Percentiles rank a stretch among this genome's conserved stretches.
These are phyloP conservation scores for Halictus ligatus DNA, from an alignment of 2,888 invertebrate species.

Conservation along the genomic window DNA sequence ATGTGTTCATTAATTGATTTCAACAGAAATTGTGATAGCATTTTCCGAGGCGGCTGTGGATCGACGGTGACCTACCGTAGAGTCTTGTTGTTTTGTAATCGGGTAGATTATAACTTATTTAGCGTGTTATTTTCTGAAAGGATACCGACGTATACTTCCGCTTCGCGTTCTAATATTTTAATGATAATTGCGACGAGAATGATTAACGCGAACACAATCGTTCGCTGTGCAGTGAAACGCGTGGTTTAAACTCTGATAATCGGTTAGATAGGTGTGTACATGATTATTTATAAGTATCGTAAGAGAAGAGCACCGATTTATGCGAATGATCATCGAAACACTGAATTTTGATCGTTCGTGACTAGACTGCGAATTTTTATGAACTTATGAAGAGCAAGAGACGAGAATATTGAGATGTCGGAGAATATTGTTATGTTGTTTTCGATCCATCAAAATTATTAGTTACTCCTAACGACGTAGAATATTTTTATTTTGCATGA, in stretches of 20 bases:
- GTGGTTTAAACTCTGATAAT: not conserved
- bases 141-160: slow-evolving; percentile 21
- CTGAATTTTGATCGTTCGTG: not conserved
- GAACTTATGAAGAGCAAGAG: not conserved
- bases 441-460: too few species aligned
- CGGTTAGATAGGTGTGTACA: not conserved
- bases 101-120: not conserved
- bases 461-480: not conserved
- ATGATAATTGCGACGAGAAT: not conserved
- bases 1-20: not conserved
- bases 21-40: not conserved
- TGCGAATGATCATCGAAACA: not conserved
- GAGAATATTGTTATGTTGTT: too few species aligned
- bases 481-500: not conserved
- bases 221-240: not conserved
- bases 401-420: too few species aligned
- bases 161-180: slow-evolving; percentile 8
- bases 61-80: not conserved
- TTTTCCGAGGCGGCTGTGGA: not conserved
- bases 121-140: not conserved
- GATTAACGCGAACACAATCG: not conserved
- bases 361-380: not conserved
- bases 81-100: not conserved
- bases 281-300: not conserved
- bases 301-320: not conserved